Evolutionary conservation across 2,113 vertebrate genomes (phyloP), one percentile per base, ranked within the genome.

Genomic region (Amblyopsis rosae): DNA sequence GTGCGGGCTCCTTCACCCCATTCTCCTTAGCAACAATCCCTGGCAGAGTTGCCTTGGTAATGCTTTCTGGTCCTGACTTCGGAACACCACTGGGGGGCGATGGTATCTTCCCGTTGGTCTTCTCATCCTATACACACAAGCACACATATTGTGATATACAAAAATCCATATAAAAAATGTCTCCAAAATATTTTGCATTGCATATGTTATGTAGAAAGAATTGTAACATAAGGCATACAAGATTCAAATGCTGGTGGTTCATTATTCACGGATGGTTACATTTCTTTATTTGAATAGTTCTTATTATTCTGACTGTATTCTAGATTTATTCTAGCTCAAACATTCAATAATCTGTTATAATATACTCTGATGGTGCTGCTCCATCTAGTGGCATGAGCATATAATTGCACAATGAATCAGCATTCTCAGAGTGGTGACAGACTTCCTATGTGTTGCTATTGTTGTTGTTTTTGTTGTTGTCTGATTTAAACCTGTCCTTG

Each of bases 11-110:
- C 72, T 93, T 95, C 48, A 94, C 76, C 59, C 94, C 95, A 9
- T 94, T 94, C 88, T 96, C 94, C 90, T 92, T 93, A 19, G 82
- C 70, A 72, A 83, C 87, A 46, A 65, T 84, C 70, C 87, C 92
- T 17, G 91, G 88, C 62, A 87, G 90, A 57, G 81, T 85, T 12
- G 89, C 77, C 90, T 88, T 92, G 47, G 81, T 71, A 80, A 84
- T 83, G 6, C 61, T 86, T 69, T 84, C 91, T 32, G 89, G 86
- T 50, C 87, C 91, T 58, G 77, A 82, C 3, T 88, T 73, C 66
- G 83, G 87, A 75, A 86, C 87, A 32, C 87, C 92, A 75, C 88
- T 90, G 6, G 88, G 91, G 61, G 93, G 90, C 83, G 90, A 84
- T 73, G 89, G 75, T 9, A 82, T 82, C 53, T 92, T 92, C 79